Evolutionary conservation across 2,113 vertebrate species (phyloP), one percentile per base, ranked within the genome.

Genomic region (Carettochelys insculpta): DNA sequence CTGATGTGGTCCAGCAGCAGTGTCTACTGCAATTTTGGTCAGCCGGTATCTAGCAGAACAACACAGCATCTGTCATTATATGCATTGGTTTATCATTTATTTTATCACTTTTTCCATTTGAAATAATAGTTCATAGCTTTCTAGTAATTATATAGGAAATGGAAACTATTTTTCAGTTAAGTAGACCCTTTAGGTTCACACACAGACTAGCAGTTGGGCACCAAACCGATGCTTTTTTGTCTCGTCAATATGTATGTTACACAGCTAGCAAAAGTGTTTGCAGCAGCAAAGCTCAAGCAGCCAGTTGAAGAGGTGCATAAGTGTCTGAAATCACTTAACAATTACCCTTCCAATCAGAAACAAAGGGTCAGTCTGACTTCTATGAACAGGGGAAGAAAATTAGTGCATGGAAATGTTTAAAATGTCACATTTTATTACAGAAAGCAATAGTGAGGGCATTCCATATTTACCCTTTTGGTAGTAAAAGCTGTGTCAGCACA

Each of bases 11-110:
- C 99, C 99, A 11, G 99, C 99, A 52, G 98, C 93, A 14, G 97
- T 98, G 96, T 99, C 99, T 95, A 99, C 99, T 0, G 98, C 98
- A 51, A 99, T 99, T 96, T 98, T 99, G 11, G 99, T 99, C 97
- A 99, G 97, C 4, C 99, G 99, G 95, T 99, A 99, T 95, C 99
- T 99, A 96, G 81, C 97, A 97, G 53, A 94, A 96, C 52, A 97
- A 89, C 16, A 94, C 65, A 87, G 20, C 20, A 83, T 87, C 90
- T 93, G 92, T 91, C 34, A 92, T 77, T 68, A 91, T 34, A 89
- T 41, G 45, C 22, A 85, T 88, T 91, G 89, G 65, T 79, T 27
- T 95, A 20, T 68, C 5, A 58, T 94, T 91, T 77, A 88, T 81
- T 93, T 89, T 85, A 87, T 90, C 27, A 27, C 22, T 79, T 92